These are phyloP conservation scores for Papilio glaucus DNA, from an alignment of 1,140 invertebrate genomes.

Conservation along the genomic window DNA sequence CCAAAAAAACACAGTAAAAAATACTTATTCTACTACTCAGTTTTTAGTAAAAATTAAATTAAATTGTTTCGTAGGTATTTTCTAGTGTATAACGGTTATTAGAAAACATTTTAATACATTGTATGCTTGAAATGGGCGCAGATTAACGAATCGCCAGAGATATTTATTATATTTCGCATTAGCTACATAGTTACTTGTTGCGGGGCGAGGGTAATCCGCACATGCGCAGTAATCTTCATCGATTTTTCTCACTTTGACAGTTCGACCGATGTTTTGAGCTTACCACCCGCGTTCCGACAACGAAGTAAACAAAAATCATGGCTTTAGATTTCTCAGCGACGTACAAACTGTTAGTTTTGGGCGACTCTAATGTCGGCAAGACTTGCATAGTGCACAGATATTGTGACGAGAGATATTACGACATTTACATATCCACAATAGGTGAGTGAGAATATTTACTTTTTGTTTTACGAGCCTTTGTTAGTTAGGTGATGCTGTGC, in stretches of 20 bases:
- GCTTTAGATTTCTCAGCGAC: slow-evolving; percentile 92
- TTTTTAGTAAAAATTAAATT: not conserved
- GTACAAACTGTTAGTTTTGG: slow-evolving; percentile 93
- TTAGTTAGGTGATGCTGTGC: slow-evolving; percentile 61
- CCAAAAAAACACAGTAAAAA: not conserved
- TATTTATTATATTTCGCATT: slow-evolving; percentile 3
- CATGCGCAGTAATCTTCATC: slow-evolving; percentile 75
- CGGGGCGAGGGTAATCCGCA: slow-evolving; percentile 55
- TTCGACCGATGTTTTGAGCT: slow-evolving; percentile 76
- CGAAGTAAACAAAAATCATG: slow-evolving; percentile 85
- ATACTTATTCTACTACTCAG: not conserved
- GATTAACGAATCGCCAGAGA: slow-evolving; percentile 12
- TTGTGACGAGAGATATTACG: slow-evolving; percentile 95
- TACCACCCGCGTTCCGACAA: slow-evolving; percentile 60
- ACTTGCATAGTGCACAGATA: slow-evolving; percentile 96
- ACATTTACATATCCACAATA: slow-evolving; percentile 96
- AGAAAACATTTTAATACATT: slow-evolving; percentile 2
- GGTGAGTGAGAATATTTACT: slow-evolving; percentile 86
- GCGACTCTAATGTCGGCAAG: slow-evolving; percentile 96
- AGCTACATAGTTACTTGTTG: slow-evolving; percentile 48
- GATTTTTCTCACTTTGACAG: slow-evolving; percentile 82
- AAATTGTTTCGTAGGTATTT: not conserved
- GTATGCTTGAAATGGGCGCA: slow-evolving; percentile 5
- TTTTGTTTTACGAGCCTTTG: slow-evolving; percentile 67
- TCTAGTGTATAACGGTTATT: not conserved